phyloP scores from a whole-genome alignment of 2,888 invertebrate species.

The Mimas tiliae region DNA sequence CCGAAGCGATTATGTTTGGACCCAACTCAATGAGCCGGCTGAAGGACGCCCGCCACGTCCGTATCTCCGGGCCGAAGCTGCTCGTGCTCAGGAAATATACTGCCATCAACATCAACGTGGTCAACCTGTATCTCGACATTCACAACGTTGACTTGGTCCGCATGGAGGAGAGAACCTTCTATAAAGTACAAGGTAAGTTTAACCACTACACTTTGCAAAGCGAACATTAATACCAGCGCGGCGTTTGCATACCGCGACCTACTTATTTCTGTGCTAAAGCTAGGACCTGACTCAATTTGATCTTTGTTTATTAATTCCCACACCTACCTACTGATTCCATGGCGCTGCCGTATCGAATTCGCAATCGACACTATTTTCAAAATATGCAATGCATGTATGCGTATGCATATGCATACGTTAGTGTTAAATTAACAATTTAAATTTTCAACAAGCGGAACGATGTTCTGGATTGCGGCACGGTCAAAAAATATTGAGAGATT shows the following conservation, averaged over 20 bases:
- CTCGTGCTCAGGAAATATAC: constrained; percentile 85
- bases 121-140: constrained; percentile 86
- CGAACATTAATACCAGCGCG: constrained; percentile 17
- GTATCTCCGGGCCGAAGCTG: constrained; percentile 78
- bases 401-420: too few relatives aligned
- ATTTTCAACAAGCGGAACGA: background rate
- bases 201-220: constrained; percentile 13
- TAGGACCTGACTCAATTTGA: constrained; percentile 7
- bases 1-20: constrained; percentile 81
- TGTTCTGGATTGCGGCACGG: background rate
- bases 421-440: background rate
- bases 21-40: constrained; percentile 84
- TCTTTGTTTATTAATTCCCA: constrained; percentile 22
- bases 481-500: background rate
- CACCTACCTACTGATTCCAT: background rate
- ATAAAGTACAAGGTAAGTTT: constrained; percentile 81
- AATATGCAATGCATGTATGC: background rate
- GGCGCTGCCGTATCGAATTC: constrained; percentile 2
- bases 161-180: constrained; percentile 87
- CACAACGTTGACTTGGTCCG: constrained; percentile 84
- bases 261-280: constrained; percentile 26
- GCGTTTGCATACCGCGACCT: constrained; percentile 27
- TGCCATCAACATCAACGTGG: constrained; percentile 85
- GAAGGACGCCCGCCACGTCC: constrained; percentile 81
- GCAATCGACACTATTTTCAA: background rate